A percentile compares a stretch with the other conserved stretches of the same genome.
These are phyloP conservation scores for Amphipyra berbera DNA, from an alignment of 2,888 invertebrate genomes.

Conservation along the genomic window DNA sequence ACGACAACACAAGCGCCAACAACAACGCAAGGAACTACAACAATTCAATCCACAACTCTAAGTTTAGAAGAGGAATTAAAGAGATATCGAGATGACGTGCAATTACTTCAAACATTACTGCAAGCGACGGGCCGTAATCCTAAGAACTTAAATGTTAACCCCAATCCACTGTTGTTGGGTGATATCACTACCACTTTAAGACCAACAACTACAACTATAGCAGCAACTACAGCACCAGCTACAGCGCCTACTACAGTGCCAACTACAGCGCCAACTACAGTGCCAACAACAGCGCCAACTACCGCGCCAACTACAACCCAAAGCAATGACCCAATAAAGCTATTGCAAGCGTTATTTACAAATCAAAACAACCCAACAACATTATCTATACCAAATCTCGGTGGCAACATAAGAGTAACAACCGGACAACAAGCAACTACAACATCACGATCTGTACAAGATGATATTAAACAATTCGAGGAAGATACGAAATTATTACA, in stretches of 20 bases:
- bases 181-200: conserved; percentile 59
- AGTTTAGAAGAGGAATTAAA: conserved; percentile 72
- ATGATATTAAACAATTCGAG: conserved; percentile 84
- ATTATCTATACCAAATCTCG: conserved; percentile 62
- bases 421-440: conserved; percentile 66
- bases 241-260: conserved; percentile 3
- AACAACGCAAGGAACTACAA: conserved; percentile 59
- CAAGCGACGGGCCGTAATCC: conserved; percentile 80
- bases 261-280: conserved; percentile 44
- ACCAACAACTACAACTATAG: conserved; percentile 53
- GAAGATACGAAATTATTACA: conserved; percentile 85
- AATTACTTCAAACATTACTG: conserved; percentile 70
- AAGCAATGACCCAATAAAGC: conserved; percentile 70
- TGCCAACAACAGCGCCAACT: conserved; percentile 47
- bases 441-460: conserved; percentile 80
- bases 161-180: conserved; percentile 58
- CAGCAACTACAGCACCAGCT: conserved; percentile 41
- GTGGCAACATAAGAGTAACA: conserved; percentile 58
- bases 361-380: conserved; percentile 68
- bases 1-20: conserved; percentile 55
- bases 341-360: conserved; percentile 78
- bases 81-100: conserved; percentile 76
- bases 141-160: conserved; percentile 71
- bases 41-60: conserved; percentile 60
- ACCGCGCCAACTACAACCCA: conserved; percentile 48